A percentile compares a stretch with the other conserved stretches of the same genome.
phyloP scores from a whole-genome alignment of 2,888 invertebrate genomes.

The Cepaea hortensis region DNA sequence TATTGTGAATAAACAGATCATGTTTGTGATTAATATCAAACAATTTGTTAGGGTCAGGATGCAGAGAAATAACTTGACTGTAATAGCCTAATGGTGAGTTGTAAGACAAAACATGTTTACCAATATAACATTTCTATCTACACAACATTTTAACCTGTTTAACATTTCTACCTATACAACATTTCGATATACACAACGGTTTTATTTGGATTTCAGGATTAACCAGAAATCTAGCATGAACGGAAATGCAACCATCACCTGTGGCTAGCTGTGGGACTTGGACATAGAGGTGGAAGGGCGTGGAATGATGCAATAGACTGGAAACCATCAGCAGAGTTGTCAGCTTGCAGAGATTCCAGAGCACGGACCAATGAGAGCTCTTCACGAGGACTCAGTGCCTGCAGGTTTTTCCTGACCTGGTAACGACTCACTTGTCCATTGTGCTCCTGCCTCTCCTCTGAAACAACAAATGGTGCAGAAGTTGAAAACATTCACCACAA shows the following conservation, averaged over 20 bases:
- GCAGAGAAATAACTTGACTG: too few relatives aligned
- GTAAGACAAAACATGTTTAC: too few relatives aligned
- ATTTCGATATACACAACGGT: too few relatives aligned
- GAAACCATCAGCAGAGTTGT: constrained; percentile 55
- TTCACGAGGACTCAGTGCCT: constrained; percentile 48
- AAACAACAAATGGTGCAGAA: background rate
- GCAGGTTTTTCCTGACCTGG: constrained; percentile 21
- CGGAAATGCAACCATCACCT: constrained; percentile 17
- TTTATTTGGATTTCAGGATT: background rate
- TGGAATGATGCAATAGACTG: constrained; percentile 57
- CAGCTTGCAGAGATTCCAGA: constrained; percentile 49
- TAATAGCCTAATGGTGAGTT: too few relatives aligned
- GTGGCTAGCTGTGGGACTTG: constrained; percentile 51
- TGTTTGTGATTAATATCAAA: too few relatives aligned
- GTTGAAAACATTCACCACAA: too few relatives aligned
- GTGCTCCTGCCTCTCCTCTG: constrained; percentile 26
- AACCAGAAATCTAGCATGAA: background rate
- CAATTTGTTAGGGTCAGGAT: too few relatives aligned
- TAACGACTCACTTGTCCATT: background rate
- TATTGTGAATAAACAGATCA: too few relatives aligned
- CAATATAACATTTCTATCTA: too few relatives aligned
- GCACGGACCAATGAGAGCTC: constrained; percentile 51
- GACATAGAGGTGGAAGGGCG: constrained; percentile 56
- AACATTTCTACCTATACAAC: too few relatives aligned
- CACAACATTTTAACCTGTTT: too few relatives aligned